Percentiles rank a stretch among this genome's conserved stretches.
phyloP scores from a whole-genome alignment of 2,888 invertebrate species.

The Drosophila kanekoi region DNA sequence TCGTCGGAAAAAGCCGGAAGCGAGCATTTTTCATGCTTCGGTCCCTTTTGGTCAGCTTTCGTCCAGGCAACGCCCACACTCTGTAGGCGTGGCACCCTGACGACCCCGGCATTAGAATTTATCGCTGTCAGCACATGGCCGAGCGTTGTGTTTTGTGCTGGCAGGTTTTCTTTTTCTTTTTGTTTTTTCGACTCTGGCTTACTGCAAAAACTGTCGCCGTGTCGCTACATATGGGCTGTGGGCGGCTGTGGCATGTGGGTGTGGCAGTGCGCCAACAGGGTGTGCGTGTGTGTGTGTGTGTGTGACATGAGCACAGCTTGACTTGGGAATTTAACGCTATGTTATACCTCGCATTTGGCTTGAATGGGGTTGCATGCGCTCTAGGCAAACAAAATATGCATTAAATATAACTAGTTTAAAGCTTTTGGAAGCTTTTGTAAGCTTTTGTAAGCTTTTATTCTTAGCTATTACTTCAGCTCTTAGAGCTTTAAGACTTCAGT shows the following conservation, averaged over 20 bases:
- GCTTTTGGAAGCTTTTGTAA: neutral
- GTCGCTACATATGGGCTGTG: conserved; percentile 35
- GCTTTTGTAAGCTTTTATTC: neutral
- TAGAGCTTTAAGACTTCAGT: neutral
- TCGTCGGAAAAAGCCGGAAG: conserved; percentile 34
- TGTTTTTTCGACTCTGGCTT: conserved; percentile 22
- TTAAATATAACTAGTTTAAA: neutral
- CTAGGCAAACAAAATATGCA: neutral
- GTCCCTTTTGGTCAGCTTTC: conserved; percentile 60
- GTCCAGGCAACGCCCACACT: conserved; percentile 50
- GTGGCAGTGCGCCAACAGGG: neutral
- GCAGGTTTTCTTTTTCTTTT: conserved; percentile 30
- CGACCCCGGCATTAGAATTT: conserved; percentile 77
- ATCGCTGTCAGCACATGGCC: conserved; percentile 75
- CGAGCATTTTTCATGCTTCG: conserved; percentile 74
- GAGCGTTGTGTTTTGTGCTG: conserved; percentile 42
- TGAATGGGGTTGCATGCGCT: conserved; percentile 5
- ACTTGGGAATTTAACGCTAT: conserved; percentile 38
- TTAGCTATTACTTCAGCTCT: neutral
- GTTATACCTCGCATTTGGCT: conserved; percentile 8
- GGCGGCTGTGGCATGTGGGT: conserved; percentile 13
- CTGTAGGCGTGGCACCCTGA: conserved; percentile 55
- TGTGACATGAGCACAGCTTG: conserved; percentile 67
- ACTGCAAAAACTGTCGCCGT: conserved; percentile 59
- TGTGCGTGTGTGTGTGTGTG: conserved; percentile 30